These are phyloP conservation scores for Patella ulyssiponensis DNA, from an alignment of 2,888 invertebrate species.

Conservation along the genomic window DNA sequence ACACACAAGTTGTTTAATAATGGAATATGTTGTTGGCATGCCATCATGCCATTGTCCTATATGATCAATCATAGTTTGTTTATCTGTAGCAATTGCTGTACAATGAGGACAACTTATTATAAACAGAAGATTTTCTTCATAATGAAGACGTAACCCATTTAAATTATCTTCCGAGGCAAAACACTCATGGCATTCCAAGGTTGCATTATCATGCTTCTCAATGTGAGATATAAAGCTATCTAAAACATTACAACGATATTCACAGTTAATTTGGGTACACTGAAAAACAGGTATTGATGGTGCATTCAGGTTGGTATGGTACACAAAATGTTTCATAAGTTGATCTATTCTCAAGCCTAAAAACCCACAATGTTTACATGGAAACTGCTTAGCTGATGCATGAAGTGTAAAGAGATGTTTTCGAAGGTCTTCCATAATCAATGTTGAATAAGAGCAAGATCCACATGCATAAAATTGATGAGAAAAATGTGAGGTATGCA, in stretches of 20 bases:
- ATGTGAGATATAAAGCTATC: not conserved
- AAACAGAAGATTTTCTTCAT: not conserved
- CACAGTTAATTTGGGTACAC: not conserved
- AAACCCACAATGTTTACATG: not conserved
- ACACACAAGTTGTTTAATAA: not conserved
- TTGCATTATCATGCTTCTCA: not conserved
- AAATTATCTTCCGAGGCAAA: not conserved
- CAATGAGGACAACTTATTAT: not conserved
- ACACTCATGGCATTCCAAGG: not conserved
- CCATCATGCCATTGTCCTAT: not conserved
- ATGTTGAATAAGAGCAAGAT: not conserved
- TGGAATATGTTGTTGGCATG: not conserved
- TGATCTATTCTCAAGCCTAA: not conserved
- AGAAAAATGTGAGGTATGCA: not conserved
- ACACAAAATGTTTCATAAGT: not conserved
- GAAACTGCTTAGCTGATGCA: not conserved
- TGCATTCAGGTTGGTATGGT: not conserved
- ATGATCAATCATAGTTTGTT: not conserved
- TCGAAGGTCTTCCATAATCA: not conserved
- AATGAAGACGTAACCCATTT: not conserved
- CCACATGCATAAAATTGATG: not conserved
- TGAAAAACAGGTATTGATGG: not conserved
- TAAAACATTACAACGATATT: not conserved
- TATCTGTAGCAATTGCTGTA: not conserved
- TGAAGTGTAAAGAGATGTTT: not conserved